phyloP scores from a whole-genome alignment of 2,888 invertebrate genomes.

The Dione vanillae region DNA sequence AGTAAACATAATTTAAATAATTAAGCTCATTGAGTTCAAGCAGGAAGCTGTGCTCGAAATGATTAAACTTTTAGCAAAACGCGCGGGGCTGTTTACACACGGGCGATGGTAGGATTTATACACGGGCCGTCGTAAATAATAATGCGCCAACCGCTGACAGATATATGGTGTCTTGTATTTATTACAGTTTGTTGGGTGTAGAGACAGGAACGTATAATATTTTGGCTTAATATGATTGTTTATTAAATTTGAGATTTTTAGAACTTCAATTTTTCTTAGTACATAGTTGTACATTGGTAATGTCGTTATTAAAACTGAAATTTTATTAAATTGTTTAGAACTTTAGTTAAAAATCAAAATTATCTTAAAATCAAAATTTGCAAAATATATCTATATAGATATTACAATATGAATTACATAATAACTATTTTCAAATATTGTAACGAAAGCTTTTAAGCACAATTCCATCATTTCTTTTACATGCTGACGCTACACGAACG shows the following conservation, averaged over 20 bases:
- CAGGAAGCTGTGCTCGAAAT: slow-evolving; percentile 52
- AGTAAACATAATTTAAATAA: slow-evolving; percentile 40
- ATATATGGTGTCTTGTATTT: slow-evolving; percentile 77
- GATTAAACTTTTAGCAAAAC: slow-evolving; percentile 43
- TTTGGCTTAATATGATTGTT: background rate
- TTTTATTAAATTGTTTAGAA: no score
- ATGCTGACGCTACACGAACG: slow-evolving; percentile 50
- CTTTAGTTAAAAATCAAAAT: no score
- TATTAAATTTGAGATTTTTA: background rate
- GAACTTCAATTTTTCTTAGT: no score
- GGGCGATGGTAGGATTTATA: slow-evolving; percentile 65
- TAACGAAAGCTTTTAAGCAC: no score
- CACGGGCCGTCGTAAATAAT: slow-evolving; percentile 68
- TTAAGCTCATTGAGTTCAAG: slow-evolving; percentile 32
- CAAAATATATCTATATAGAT: no score
- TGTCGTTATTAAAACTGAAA: no score
- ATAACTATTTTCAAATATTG: no score
- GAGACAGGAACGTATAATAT: slow-evolving; percentile 51
- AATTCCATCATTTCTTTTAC: slow-evolving; percentile 1
- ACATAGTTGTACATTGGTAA: no score
- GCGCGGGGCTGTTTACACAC: slow-evolving; percentile 69
- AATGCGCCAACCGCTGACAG: slow-evolving; percentile 71
- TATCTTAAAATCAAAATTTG: no score
- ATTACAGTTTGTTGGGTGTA: slow-evolving; percentile 68
- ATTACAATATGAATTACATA: no score